Base-by-base conservation (phyloP, 2,888 invertebrate genomes). In the Oscheius sp. region DNA sequence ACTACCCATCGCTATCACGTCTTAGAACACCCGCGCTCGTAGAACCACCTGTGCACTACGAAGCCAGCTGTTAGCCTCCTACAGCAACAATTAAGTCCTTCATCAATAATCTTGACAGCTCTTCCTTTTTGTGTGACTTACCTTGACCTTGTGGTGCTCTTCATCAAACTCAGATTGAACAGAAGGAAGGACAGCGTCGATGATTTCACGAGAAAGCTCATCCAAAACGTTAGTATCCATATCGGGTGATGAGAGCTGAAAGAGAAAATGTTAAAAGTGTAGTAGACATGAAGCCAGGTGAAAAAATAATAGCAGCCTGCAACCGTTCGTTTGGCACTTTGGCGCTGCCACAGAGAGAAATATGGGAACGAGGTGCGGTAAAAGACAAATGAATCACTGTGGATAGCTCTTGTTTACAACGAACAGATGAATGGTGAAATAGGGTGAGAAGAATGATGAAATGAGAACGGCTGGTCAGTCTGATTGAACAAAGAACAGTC, bases 141-240 rank as follows among this genome's bases (percentile, higher is more conserved):
- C 48, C 48, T 48, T 48, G 4, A 48, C 48, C 3, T 48, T 25
- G 15, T 25, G 46, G 20, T 48, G n/a, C 10, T 61, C 45, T 6
- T 42, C 61, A 8, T 42, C 61, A 42, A 61, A 45, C 12, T 73
- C 52, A 4, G 63, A n/a, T 48, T 76, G 66, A 25, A 64, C 76
- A 17, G 67, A 63, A 29, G 76, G 73, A 17, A 76, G 53, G 48
- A 73, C 65, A 42, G 65, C 68, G 66, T 76, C 76, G 39, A 76
- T 68, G 58, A 76, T 66, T 31, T 70, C 72, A 48, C 67, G 69
- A 63, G 71, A 67, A 23, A 73, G 17, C 46, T 76, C 67, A 20
- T 72, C 72, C 33, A 76, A 65, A 31, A 70, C 70, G 5, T 46
- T 58, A 17, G 45, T 48, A n/a, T 70, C 66, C 76, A 73, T 76